phyloP scores from a whole-genome alignment of 2,888 invertebrate genomes.

The Anticlea derivata region DNA sequence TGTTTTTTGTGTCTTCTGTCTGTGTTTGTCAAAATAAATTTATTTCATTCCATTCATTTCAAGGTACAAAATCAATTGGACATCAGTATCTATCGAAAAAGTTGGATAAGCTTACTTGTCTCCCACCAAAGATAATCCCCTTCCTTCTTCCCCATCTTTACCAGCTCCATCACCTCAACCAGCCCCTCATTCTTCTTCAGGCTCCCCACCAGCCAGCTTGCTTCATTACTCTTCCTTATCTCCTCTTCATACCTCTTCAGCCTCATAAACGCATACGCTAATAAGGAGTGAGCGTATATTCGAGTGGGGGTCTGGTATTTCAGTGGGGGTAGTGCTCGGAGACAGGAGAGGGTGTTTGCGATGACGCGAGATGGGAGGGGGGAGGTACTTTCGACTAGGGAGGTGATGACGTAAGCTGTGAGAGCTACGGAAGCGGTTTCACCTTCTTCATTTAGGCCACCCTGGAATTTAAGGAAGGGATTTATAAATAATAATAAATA shows the following conservation, averaged over 20 bases:
- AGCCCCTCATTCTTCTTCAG: slow-evolving; percentile 60
- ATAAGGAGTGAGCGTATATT: slow-evolving; percentile 61
- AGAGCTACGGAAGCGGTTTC: slow-evolving; percentile 85
- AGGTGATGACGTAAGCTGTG: slow-evolving; percentile 87
- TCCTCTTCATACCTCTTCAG: slow-evolving; percentile 60
- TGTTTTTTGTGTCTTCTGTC: too few species aligned
- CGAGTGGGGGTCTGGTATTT: slow-evolving; percentile 52
- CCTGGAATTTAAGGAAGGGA: slow-evolving; percentile 58
- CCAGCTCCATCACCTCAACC: slow-evolving; percentile 53
- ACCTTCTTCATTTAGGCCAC: slow-evolving; percentile 78
- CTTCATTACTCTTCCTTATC: slow-evolving; percentile 40
- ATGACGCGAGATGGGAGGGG: slow-evolving; percentile 73
- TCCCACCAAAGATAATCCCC: slow-evolving; percentile 92
- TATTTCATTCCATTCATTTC: too few species aligned
- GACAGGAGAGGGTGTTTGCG: slow-evolving; percentile 85
- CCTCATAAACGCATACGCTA: slow-evolving; percentile 63
- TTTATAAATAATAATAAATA: too few species aligned
- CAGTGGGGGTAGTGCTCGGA: slow-evolving; percentile 71
- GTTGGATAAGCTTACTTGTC: slow-evolving; percentile 75
- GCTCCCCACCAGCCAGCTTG: slow-evolving; percentile 38
- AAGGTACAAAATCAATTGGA: too few species aligned
- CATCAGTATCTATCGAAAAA: too few species aligned
- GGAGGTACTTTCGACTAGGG: slow-evolving; percentile 84
- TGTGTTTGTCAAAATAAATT: too few species aligned
- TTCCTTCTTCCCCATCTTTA: slow-evolving; percentile 59